Conservation (phyloP, 2,888 invertebrate species). For the Chrysolina haemoptera region DNA sequence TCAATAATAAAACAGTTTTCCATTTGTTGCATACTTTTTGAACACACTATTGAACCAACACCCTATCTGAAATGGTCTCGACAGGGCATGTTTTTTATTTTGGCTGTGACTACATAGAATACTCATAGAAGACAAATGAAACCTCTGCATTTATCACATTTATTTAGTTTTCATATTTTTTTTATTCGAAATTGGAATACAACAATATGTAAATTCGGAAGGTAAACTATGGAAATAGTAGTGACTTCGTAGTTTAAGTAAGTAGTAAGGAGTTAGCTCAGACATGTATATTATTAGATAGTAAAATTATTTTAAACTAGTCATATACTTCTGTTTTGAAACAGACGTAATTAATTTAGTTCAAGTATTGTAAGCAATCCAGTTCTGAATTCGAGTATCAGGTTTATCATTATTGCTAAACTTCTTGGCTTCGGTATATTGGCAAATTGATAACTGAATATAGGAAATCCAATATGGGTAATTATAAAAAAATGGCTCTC, state of each 20-base stretch:
- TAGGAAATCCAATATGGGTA: background rate
- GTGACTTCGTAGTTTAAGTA: background rate
- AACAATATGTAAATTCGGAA: no score
- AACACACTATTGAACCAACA: no score
- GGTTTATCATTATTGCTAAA: background rate
- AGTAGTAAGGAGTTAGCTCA: background rate
- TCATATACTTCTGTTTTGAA: constrained; percentile 45
- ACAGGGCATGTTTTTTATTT: no score
- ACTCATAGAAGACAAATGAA: no score
- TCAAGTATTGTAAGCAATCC: background rate
- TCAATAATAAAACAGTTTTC: no score
- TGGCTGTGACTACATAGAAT: no score
- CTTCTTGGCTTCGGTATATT: background rate
- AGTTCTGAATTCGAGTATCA: background rate
- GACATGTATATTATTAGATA: background rate
- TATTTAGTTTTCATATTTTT: no score
- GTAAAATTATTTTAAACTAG: constrained; percentile 43
- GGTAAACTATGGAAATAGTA: background rate
- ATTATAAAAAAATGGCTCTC: no score
- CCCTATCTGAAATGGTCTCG: no score
- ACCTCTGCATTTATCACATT: no score
- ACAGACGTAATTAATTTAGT: constrained; percentile 39
- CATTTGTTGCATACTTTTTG: no score
- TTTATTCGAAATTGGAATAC: no score
- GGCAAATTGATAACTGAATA: constrained; percentile 3